A percentile compares a stretch with the other conserved stretches of the same genome.
phyloP scores from a whole-genome alignment of 2,888 invertebrate species.

The Herminia tarsipennalis region DNA sequence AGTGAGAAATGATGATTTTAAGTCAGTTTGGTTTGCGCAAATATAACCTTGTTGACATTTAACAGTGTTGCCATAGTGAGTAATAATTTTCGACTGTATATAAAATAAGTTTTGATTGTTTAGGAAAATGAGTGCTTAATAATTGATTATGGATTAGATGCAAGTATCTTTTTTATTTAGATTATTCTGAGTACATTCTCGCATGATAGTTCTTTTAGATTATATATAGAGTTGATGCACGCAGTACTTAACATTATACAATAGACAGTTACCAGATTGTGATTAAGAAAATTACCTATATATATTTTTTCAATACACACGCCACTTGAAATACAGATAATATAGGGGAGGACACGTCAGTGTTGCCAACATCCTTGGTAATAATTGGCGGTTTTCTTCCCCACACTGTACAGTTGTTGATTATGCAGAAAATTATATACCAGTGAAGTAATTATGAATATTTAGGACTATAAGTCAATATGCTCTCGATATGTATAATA shows the following conservation, averaged over 20 bases:
- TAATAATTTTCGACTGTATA: slow-evolving; percentile 82
- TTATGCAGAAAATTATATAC: slow-evolving; percentile 66
- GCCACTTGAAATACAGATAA: slow-evolving; percentile 40
- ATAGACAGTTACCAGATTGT: slow-evolving; percentile 82
- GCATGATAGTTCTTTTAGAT: slow-evolving; percentile 56
- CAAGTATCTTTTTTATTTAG: slow-evolving; percentile 57
- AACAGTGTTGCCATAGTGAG: slow-evolving; percentile 83
- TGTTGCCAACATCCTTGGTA: background rate
- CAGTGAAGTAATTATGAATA: slow-evolving; percentile 70
- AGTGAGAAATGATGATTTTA: slow-evolving; percentile 68
- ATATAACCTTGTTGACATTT: slow-evolving; percentile 80
- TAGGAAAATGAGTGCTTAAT: slow-evolving; percentile 75
- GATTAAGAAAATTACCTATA: slow-evolving; percentile 68
- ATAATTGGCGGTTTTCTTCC: slow-evolving; percentile 38
- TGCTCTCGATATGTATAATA: slow-evolving; percentile 68
- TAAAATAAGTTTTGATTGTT: slow-evolving; percentile 78
- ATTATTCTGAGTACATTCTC: slow-evolving; percentile 51
- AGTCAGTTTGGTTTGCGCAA: slow-evolving; percentile 74
- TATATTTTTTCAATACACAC: slow-evolving; percentile 76
- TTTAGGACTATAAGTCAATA: slow-evolving; percentile 80
- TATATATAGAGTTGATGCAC: slow-evolving; percentile 67
- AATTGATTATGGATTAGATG: slow-evolving; percentile 52
- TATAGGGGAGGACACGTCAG: slow-evolving; percentile 18
- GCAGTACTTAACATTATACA: slow-evolving; percentile 62
- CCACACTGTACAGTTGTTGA: slow-evolving; percentile 65